Conservation (phyloP, 2,888 invertebrate species). For the Rhodophaea formosa region DNA sequence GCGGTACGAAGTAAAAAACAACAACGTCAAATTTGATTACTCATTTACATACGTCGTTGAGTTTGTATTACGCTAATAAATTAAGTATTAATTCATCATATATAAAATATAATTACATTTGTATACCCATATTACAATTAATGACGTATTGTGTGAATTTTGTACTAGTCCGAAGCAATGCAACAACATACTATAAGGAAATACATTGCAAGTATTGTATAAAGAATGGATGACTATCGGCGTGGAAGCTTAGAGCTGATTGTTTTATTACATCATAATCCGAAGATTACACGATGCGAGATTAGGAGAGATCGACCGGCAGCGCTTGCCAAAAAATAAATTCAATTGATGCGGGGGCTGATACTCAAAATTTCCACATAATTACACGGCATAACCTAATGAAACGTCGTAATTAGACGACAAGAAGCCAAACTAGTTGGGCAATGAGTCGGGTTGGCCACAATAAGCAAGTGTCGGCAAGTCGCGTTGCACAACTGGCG, state of each 20-base stretch:
- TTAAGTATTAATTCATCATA: too few relatives aligned
- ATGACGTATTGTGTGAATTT: too few relatives aligned
- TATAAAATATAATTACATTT: too few relatives aligned
- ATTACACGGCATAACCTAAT: conserved; percentile 57
- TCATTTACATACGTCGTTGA: too few relatives aligned
- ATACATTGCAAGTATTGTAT: background rate
- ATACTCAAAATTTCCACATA: conserved; percentile 43
- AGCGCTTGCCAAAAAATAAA: conserved; percentile 20
- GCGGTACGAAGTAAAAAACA: too few relatives aligned
- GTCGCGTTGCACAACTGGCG: conserved; percentile 73
- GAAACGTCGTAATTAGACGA: conserved; percentile 70
- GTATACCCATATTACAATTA: too few relatives aligned
- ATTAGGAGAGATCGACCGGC: conserved; percentile 1
- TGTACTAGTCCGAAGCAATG: too few relatives aligned
- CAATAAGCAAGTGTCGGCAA: conserved; percentile 78
- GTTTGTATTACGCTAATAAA: too few relatives aligned
- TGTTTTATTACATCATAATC: conserved; percentile 1
- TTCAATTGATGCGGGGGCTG: conserved; percentile 17
- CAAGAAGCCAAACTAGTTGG: conserved; percentile 73
- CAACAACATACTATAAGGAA: background rate
- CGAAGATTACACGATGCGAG: conserved; percentile 2
- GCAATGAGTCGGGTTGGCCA: conserved; percentile 69
- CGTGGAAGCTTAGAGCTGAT: background rate
- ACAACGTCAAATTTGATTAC: too few relatives aligned
- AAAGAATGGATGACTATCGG: background rate